Percentiles rank a stretch among this genome's conserved stretches.
These are phyloP conservation scores for Drosophila kikkawai DNA, from an alignment of 1,140 invertebrate species.

Conservation along the genomic window DNA sequence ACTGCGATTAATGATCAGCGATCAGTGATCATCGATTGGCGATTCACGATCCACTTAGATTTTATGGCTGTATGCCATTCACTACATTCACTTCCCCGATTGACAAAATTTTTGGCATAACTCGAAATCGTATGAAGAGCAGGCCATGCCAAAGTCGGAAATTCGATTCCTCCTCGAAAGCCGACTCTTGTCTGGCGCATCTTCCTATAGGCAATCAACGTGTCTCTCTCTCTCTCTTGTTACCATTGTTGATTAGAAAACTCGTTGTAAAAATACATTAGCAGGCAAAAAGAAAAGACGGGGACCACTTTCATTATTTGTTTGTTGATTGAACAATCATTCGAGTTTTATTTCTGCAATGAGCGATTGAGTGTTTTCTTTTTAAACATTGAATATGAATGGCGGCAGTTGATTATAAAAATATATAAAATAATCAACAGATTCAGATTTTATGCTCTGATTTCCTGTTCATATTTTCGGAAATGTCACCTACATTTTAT, in stretches of 20 bases:
- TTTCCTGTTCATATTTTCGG: conserved; percentile 19
- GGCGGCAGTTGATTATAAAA: no score
- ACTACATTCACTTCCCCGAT: conserved; percentile 12
- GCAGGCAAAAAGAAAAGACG: conserved; percentile 1
- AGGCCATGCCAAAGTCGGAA: conserved; percentile 22
- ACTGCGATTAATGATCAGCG: conserved; percentile 22
- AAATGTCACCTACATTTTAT: conserved; percentile 1
- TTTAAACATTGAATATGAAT: conserved; percentile 23
- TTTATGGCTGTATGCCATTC: background rate
- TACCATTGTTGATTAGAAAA: conserved; percentile 55
- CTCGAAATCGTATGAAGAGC: conserved; percentile 24
- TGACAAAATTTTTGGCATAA: conserved; percentile 16
- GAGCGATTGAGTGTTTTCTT: conserved; percentile 15
- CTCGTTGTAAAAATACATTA: conserved; percentile 29
- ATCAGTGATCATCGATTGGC: background rate
- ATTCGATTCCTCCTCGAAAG: conserved; percentile 6
- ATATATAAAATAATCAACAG: no score
- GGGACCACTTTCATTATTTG: conserved; percentile 69
- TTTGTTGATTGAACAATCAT: conserved; percentile 58
- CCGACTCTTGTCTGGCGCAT: background rate
- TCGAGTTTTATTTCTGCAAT: conserved; percentile 4
- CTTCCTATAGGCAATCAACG: conserved; percentile 24
- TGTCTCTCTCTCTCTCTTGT: conserved; percentile 5
- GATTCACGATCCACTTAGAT: conserved; percentile 17
- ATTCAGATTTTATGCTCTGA: background rate